phyloP scores from a whole-genome alignment of 2,888 invertebrate species.

The Meiosimyza platycephala region DNA sequence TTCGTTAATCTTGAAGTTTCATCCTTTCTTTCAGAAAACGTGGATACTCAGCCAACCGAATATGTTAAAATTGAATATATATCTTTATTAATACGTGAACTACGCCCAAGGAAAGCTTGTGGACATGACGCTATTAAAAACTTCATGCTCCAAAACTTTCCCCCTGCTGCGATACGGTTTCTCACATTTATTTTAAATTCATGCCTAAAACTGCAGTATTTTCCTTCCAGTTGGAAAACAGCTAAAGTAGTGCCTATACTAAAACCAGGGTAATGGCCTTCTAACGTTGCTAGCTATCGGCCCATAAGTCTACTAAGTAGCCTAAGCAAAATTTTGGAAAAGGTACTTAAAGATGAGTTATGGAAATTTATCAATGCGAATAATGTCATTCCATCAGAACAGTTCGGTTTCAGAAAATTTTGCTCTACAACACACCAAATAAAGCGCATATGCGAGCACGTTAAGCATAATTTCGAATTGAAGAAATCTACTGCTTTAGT shows the following conservation, averaged over 20 bases:
- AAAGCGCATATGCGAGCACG: conserved; percentile 7
- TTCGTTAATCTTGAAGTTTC: not conserved
- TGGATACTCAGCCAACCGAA: conserved; percentile 1
- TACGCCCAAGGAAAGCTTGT: conserved; percentile 19
- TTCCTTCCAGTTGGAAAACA: conserved; percentile 31
- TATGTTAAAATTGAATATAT: not conserved
- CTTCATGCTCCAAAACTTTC: conserved; percentile 19
- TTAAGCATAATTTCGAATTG: not conserved
- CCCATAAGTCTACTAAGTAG: conserved; percentile 35
- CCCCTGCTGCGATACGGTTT: conserved; percentile 12
- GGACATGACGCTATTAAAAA: conserved; percentile 26
- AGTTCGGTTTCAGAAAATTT: conserved; percentile 31
- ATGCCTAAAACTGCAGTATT: conserved; percentile 37
- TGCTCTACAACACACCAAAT: conserved; percentile 16
- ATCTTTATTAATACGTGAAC: not conserved
- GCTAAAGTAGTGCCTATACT: conserved; percentile 35
- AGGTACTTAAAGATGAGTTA: conserved; percentile 34
- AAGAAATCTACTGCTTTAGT: not conserved
- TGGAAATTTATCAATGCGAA: conserved; percentile 12
- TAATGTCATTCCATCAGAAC: conserved; percentile 27
- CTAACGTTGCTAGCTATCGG: conserved; percentile 24
- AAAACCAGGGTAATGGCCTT: conserved; percentile 23
- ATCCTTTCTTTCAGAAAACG: not conserved
- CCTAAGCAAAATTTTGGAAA: conserved; percentile 36
- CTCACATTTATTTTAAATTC: conserved; percentile 34